Conservation (phyloP, 2,113 vertebrate species). For the Archilochus colubris region DNA sequence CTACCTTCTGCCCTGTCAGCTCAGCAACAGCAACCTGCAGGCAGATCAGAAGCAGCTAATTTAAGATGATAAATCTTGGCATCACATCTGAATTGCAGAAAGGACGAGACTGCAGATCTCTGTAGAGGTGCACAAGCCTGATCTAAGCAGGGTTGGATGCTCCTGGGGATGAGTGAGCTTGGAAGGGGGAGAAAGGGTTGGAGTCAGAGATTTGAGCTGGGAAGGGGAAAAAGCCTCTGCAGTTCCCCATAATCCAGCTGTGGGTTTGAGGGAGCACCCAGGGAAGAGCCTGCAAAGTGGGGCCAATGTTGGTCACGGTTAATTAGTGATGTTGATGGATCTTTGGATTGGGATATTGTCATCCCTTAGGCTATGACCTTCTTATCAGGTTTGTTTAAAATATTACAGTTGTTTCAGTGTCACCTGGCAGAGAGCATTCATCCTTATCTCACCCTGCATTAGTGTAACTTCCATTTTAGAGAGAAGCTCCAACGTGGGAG, state of each 20-base stretch:
- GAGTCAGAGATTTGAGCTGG: neutral
- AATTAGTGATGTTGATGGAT: neutral
- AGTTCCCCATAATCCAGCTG: neutral
- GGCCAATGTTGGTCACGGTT: fast-evolving
- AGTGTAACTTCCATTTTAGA: slow-evolving; percentile 1
- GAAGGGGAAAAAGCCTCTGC: neutral
- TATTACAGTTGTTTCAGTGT: neutral
- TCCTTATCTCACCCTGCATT: neutral
- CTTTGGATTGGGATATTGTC: neutral
- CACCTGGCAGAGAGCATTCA: neutral
- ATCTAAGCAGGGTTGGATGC: neutral
- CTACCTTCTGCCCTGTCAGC: slow-evolving; percentile 17
- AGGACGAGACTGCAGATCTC: neutral
- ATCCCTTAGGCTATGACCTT: fast-evolving
- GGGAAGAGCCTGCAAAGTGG: fast-evolving
- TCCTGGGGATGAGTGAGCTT: neutral
- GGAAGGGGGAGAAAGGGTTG: neutral
- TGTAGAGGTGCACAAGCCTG: neutral
- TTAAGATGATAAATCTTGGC: slow-evolving; percentile 42
- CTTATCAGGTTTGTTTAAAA: neutral
- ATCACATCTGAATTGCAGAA: neutral
- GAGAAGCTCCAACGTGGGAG: slow-evolving; percentile 18
- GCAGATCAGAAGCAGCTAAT: slow-evolving; percentile 25
- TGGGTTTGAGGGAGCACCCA: neutral
- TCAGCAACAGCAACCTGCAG: neutral